phyloP scores from a whole-genome alignment of 2,797 vertebrate genomes.

The Carduelis carduelis region DNA sequence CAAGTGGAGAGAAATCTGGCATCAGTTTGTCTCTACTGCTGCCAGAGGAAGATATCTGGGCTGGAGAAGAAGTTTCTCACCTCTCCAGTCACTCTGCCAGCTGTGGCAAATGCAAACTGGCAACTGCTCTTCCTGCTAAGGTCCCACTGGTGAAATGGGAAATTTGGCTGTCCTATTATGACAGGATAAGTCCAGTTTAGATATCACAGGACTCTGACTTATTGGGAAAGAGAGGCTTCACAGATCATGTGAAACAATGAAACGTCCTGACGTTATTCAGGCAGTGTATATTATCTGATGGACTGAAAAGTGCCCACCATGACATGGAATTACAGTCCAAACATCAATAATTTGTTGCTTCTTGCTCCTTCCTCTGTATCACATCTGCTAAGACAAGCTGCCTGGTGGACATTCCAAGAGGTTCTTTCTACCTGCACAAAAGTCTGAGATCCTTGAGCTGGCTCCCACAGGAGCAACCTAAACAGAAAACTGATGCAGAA shows the following conservation, averaged over 20 bases:
- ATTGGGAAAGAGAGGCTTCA: neutral
- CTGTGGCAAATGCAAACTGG: neutral
- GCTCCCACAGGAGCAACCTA: neutral
- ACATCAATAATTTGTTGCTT: neutral
- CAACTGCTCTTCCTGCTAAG: neutral
- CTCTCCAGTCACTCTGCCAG: neutral
- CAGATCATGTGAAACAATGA: neutral
- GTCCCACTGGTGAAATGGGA: neutral
- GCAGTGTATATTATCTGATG: neutral
- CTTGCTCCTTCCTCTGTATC: neutral
- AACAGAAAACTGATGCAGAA: neutral
- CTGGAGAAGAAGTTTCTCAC: neutral
- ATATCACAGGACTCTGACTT: neutral
- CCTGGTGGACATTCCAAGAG: neutral
- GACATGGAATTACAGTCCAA: neutral
- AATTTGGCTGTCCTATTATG: neutral
- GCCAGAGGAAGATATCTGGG: neutral
- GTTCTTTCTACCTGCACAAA: neutral
- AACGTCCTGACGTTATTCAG: neutral
- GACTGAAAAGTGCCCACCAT: neutral
- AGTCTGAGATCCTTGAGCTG: neutral
- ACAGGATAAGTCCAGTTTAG: neutral
- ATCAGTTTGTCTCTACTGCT: neutral
- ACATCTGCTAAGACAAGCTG: neutral
- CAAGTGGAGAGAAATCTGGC: neutral